These are phyloP conservation scores for Heloderma charlesbogerti DNA, from an alignment of 2,113 vertebrate genomes.

Conservation along the genomic window DNA sequence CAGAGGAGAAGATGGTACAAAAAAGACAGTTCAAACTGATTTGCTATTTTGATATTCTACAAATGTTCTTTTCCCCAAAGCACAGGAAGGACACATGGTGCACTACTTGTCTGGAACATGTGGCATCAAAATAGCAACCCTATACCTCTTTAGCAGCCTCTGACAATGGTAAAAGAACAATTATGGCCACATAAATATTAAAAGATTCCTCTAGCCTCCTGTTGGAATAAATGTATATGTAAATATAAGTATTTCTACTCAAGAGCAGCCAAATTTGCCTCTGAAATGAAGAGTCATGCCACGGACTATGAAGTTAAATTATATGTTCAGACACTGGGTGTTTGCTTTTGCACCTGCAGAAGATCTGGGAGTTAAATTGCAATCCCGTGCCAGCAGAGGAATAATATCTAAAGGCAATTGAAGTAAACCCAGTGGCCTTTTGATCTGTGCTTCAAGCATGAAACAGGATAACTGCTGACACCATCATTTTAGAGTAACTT, in stretches of 20 bases:
- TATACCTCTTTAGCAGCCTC: conserved; percentile 75
- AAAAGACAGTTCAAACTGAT: conserved; percentile 32
- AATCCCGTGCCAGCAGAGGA: neutral
- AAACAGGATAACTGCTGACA: conserved; percentile 20
- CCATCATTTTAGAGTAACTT: neutral
- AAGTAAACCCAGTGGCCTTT: neutral
- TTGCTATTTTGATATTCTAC: conserved; percentile 68
- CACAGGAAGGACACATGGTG: conserved; percentile 71
- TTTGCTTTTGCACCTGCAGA: conserved; percentile 49
- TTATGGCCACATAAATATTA: conserved; percentile 77
- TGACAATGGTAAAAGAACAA: conserved; percentile 78
- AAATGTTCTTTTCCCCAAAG: conserved; percentile 70
- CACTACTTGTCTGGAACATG: conserved; percentile 72
- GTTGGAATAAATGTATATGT: conserved; percentile 61
- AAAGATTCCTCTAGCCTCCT: conserved; percentile 66
- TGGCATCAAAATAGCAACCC: conserved; percentile 76
- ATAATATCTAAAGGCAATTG: conserved; percentile 26
- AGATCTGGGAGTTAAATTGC: conserved; percentile 13
- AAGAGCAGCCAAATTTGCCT: conserved; percentile 60
- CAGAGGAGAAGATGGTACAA: conserved; percentile 10
- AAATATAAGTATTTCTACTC: conserved; percentile 60
- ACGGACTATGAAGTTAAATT: conserved; percentile 49
- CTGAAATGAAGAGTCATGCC: conserved; percentile 45
- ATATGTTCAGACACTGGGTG: conserved; percentile 29
- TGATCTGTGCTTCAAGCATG: neutral